phyloP scores from a whole-genome alignment of 2,797 vertebrate species.

The Dendrocincla fuliginosa region DNA sequence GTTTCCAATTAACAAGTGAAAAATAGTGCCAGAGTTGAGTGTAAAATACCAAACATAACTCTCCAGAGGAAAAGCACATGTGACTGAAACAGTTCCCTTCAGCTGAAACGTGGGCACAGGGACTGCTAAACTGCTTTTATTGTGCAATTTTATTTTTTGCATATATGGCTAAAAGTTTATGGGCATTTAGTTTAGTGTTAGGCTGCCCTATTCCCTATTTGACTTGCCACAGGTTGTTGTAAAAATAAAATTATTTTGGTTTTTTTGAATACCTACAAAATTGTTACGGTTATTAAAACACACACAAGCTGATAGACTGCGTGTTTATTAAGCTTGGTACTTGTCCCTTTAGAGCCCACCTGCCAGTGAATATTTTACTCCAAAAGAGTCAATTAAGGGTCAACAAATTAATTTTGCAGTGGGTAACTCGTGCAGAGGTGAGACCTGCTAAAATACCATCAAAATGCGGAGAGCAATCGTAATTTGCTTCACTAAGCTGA shows the following conservation, averaged over 20 bases:
- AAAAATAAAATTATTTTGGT: slow-evolving; percentile 20
- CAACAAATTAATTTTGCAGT: neutral
- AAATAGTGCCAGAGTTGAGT: slow-evolving; percentile 5
- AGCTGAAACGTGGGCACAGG: slow-evolving; percentile 4
- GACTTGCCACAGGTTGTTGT: slow-evolving; percentile 23
- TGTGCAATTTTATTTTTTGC: slow-evolving; percentile 42
- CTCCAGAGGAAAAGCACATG: slow-evolving; percentile 23
- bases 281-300: slow-evolving; percentile 27
- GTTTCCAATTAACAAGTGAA: slow-evolving; percentile 44
- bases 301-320: neutral
- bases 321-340: neutral
- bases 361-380: neutral
- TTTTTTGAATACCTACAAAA: slow-evolving; percentile 12
- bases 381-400: slow-evolving; percentile 1
- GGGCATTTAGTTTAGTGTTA: slow-evolving; percentile 11
- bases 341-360: neutral
- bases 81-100: slow-evolving; percentile 35
- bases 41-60: slow-evolving; percentile 25
- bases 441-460: neutral
- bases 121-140: slow-evolving; percentile 50
- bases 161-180: slow-evolving; percentile 51
- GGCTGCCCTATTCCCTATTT: neutral
- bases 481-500: neutral
- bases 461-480: neutral
- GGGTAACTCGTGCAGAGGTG: neutral